Base-by-base conservation (phyloP, 2,888 invertebrate genomes). In the Trilocha varians region DNA sequence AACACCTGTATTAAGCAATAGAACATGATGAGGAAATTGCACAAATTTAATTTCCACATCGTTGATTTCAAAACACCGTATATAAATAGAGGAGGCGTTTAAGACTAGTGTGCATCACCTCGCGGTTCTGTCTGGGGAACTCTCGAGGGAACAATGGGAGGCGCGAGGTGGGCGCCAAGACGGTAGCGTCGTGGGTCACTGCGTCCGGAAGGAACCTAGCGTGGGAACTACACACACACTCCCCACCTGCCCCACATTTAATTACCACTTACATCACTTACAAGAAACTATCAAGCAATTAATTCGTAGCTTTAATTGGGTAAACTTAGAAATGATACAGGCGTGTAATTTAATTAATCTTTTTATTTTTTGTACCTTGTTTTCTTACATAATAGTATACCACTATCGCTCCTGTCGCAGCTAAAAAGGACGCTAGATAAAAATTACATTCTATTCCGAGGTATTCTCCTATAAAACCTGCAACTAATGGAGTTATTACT, bases 401-500 rank as follows among this genome's bases (percentile, higher is more conserved):
- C 65, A 50, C 78, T 77, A 41, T 78, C 41, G 40, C 67, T 52
- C 79, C 71, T 42, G 74, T 55, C 39, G 70, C 62, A 34, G 70
- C 59, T 13, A 74, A 61, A 6, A 57, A 39, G 4, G 70, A 63
- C 13, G 73, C 71, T 15, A 58, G 50, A 34, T 62, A 63, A 49
- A 70, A 66, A 13, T 78, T 73, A 48, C 76, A 75, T 41, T 65
- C 61, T 13, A 75, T 69, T 17, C 87, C 87, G 46, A 83, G 68
- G 36, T 68, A 62, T 57, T 88, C 85, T 44, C 75, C 78, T 18
- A 88, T 59, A 18, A 86, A 46, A 34, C 90, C 89, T 5, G 84
- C 74, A 5, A 87, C 53, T 5, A 89, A 54, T 0, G 89, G 90
- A 2, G 87, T 77, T n/a, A 88, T 43, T 49, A 89, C 84, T 43